Percentiles rank a stretch among this genome's conserved stretches.
Evolutionary conservation across 2,113 vertebrate genomes (phyloP).

Genomic region (Platycercus adscitus): DNA sequence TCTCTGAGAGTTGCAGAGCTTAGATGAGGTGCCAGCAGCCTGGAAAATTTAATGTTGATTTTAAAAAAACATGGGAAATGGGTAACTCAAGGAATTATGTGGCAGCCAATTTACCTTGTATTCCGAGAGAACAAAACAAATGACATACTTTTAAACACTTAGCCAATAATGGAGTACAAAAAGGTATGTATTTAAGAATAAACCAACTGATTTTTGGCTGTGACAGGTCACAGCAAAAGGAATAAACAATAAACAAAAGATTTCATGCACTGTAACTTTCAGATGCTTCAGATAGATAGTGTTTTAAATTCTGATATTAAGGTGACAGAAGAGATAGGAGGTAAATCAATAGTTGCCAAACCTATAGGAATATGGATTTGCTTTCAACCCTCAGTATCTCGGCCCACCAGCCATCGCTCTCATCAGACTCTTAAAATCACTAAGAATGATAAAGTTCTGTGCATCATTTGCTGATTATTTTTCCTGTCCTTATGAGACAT

Average conservation of each 20-base stretch:
- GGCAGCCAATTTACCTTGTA: neutral
- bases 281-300: neutral
- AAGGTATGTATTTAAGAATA: neutral
- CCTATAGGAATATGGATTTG: neutral
- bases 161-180: neutral
- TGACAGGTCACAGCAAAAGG: neutral
- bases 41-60: neutral
- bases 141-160: neutral
- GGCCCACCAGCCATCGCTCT: neutral
- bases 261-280: neutral
- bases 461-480: neutral
- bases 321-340: neutral
- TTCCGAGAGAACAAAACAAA: neutral
- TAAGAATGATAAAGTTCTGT: neutral
- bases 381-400: neutral
- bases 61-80: neutral
- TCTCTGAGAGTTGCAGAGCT: neutral
- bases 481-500: neutral
- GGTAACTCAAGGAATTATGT: rapidly evolving
- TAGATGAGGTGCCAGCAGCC: neutral
- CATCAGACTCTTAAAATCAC: neutral
- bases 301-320: neutral
- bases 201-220: neutral
- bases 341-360: neutral
- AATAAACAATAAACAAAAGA: neutral